phyloP scores from a whole-genome alignment of 1,140 invertebrate species.

The Nixonia krombeini region DNA sequence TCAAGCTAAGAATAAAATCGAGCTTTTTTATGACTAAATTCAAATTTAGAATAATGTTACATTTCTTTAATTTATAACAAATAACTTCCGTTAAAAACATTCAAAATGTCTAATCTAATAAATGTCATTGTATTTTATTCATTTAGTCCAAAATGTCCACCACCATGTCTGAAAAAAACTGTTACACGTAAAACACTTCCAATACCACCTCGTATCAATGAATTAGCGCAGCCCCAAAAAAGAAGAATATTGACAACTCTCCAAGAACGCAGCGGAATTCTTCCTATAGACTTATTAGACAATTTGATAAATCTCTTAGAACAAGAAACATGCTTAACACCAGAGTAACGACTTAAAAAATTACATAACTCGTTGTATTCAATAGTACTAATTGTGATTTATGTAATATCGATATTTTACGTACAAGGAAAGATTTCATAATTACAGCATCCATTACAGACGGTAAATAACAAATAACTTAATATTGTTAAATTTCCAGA shows the following conservation, averaged over 20 bases:
- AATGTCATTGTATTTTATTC: not conserved
- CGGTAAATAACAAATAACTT: not conserved
- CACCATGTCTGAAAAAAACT: slow-evolving; percentile 16
- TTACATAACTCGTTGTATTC: no score
- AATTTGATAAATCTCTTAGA: slow-evolving; percentile 59
- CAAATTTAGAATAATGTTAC: no score
- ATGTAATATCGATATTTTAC: no score
- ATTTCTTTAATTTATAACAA: not conserved
- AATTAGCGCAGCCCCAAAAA: slow-evolving; percentile 57
- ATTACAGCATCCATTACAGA: no score
- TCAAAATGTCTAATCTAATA: not conserved
- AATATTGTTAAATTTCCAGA: slow-evolving; percentile 37
- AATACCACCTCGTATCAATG: slow-evolving; percentile 44
- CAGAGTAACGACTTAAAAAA: no score
- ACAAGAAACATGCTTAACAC: slow-evolving; percentile 53
- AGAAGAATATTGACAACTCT: slow-evolving; percentile 52
- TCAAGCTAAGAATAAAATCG: no score
- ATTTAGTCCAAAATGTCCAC: slow-evolving; percentile 49
- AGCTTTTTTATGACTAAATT: no score
- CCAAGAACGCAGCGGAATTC: slow-evolving; percentile 25
- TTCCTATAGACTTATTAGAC: slow-evolving; percentile 53
- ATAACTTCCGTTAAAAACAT: not conserved
- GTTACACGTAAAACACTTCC: slow-evolving; percentile 34
- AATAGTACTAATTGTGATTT: no score
- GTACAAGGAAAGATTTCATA: not conserved